Evolutionary conservation across 2,888 invertebrate species (phyloP).

Genomic region (Leptopilina myrica): DNA sequence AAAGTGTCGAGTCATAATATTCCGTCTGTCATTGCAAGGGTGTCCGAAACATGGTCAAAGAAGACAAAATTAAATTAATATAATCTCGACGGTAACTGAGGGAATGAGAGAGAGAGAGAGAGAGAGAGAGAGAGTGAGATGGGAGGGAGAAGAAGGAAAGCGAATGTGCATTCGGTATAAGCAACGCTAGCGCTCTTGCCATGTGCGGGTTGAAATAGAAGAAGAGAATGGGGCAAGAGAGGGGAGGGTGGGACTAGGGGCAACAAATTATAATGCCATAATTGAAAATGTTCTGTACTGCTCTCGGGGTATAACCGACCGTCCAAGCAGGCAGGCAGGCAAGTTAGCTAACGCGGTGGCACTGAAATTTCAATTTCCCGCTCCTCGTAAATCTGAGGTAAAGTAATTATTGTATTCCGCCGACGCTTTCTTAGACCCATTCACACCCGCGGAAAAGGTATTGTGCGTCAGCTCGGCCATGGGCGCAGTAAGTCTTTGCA

Average conservation of each 20-base stretch:
- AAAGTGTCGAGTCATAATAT: conserved; percentile 43
- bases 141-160: not conserved
- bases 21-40: conserved; percentile 44
- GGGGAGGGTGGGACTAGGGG: conserved; percentile 56
- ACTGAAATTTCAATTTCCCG: conserved; percentile 75
- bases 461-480: conserved; percentile 71
- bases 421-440: conserved; percentile 70
- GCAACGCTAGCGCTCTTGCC: conserved; percentile 48
- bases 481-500: conserved; percentile 65
- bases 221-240: conserved; percentile 12
- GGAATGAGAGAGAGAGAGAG: not conserved
- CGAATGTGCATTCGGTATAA: conserved; percentile 47
- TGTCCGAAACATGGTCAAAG: conserved; percentile 66
- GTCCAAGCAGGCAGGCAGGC: conserved; percentile 44
- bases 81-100: conserved; percentile 62
- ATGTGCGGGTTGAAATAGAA: conserved; percentile 45
- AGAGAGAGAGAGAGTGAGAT: not conserved
- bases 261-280: conserved; percentile 74
- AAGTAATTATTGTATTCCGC: conserved; percentile 75
- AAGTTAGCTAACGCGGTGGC: conserved; percentile 63
- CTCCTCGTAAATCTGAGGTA: conserved; percentile 74
- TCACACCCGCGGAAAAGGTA: conserved; percentile 67
- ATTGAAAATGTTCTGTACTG: conserved; percentile 73
- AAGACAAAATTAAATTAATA: conserved; percentile 74
- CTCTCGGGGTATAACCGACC: conserved; percentile 44